These are phyloP conservation scores for Sarotherodon lohbergeri DNA, from an alignment of 2,113 vertebrate genomes.

Conservation along the genomic window DNA sequence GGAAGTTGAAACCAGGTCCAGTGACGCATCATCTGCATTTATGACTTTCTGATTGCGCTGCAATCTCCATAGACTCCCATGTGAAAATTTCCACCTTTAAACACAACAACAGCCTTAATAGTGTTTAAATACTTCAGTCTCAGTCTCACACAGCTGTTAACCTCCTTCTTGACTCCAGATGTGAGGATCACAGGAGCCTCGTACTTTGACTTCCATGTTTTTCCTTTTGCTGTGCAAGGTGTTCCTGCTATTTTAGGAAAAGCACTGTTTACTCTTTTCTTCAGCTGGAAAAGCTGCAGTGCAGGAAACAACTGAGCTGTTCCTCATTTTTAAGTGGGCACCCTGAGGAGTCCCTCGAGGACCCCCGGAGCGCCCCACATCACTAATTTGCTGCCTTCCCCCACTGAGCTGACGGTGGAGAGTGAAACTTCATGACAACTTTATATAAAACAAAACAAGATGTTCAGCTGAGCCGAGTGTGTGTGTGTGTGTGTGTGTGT, in stretches of 20 bases:
- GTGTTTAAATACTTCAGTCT: background rate
- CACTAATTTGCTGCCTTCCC: background rate
- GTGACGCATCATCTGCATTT: background rate
- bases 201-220: background rate
- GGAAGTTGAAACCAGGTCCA: background rate
- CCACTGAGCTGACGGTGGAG: background rate
- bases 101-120: background rate
- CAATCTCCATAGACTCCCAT: background rate
- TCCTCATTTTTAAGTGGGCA: background rate
- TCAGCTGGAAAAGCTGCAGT: background rate
- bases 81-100: background rate
- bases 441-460: slow-evolving; percentile 17
- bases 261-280: background rate
- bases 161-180: background rate
- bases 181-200: background rate
- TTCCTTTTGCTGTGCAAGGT: background rate
- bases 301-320: background rate
- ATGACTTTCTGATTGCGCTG: background rate
- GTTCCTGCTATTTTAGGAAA: background rate
- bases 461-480: background rate
- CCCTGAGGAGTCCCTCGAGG: background rate
- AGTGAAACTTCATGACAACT: background rate
- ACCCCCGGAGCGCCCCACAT: background rate
- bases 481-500: background rate
- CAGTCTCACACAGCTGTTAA: background rate